A percentile compares a stretch with the other conserved stretches of the same genome.
Conservation (phyloP, 2,113 vertebrate genomes). For the Chlorodrepanis virens region DNA sequence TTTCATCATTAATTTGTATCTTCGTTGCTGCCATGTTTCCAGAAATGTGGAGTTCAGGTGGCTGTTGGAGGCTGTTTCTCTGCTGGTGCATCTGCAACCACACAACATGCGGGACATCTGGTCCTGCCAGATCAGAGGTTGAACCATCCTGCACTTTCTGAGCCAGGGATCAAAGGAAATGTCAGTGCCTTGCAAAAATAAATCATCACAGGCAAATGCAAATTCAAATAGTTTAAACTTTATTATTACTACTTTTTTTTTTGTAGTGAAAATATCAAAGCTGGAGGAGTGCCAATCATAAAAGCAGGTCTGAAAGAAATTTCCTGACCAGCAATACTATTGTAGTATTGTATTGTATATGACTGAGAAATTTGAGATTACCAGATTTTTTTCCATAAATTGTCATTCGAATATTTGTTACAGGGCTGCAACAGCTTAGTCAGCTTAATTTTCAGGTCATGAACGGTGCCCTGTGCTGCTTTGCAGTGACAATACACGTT, state of each 20-base stretch:
- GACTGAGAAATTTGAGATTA: not conserved
- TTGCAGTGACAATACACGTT: not conserved
- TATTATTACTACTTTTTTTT: not conserved
- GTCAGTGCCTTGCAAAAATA: not conserved
- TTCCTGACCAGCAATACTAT: not conserved
- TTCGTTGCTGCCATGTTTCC: not conserved
- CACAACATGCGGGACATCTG: accelerated
- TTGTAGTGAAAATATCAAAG: not conserved
- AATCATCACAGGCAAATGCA: not conserved
- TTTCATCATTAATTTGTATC: not conserved
- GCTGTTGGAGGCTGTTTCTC: not conserved
- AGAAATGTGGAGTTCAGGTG: not conserved
- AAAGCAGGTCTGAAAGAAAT: not conserved
- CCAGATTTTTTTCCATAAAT: not conserved
- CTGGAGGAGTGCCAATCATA: not conserved
- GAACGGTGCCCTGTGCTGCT: not conserved
- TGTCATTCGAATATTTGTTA: not conserved
- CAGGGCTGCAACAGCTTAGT: not conserved
- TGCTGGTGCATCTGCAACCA: not conserved
- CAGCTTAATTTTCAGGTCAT: not conserved
- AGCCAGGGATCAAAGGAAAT: not conserved
- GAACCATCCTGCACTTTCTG: not conserved
- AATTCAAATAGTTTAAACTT: not conserved
- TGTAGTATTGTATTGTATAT: not conserved
- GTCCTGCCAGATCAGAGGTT: not conserved